These are phyloP conservation scores for Carpatolechia fugitivella DNA, from an alignment of 2,888 invertebrate species.

Conservation along the genomic window DNA sequence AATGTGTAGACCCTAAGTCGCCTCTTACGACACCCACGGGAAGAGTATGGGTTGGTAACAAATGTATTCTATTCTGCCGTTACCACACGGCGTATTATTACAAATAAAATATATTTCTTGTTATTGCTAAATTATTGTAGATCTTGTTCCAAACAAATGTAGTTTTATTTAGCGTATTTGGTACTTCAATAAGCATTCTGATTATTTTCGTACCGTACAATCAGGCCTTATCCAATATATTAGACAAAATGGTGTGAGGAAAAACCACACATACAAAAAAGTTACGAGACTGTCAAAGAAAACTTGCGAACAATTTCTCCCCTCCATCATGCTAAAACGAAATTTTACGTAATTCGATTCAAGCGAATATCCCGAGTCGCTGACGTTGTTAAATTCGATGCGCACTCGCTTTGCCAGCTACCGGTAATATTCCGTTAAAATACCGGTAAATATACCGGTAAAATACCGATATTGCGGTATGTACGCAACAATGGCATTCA, in stretches of 20 bases:
- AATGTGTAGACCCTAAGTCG: too few species aligned
- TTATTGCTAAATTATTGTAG: too few species aligned
- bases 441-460: not conserved
- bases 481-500: not conserved
- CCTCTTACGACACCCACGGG: too few species aligned
- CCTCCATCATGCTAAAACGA: conserved; percentile 21
- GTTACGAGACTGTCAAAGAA: not conserved
- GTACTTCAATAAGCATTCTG: too few species aligned
- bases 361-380: conserved; percentile 10
- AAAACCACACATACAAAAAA: not conserved
- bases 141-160: too few species aligned
- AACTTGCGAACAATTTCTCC: conserved; percentile 22
- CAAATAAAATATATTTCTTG: too few species aligned
- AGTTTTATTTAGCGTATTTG: too few species aligned
- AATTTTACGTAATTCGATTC: conserved; percentile 25
- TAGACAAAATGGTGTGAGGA: not conserved
- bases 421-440: not conserved
- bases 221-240: too few species aligned
- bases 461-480: not conserved
- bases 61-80: too few species aligned
- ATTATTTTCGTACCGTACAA: too few species aligned
- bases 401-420: not conserved
- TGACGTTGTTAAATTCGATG: conserved; percentile 11
- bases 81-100: too few species aligned
- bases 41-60: too few species aligned